Evolutionary conservation across 2,888 invertebrate species (phyloP).

Genomic region (Epirrhoe alternata): DNA sequence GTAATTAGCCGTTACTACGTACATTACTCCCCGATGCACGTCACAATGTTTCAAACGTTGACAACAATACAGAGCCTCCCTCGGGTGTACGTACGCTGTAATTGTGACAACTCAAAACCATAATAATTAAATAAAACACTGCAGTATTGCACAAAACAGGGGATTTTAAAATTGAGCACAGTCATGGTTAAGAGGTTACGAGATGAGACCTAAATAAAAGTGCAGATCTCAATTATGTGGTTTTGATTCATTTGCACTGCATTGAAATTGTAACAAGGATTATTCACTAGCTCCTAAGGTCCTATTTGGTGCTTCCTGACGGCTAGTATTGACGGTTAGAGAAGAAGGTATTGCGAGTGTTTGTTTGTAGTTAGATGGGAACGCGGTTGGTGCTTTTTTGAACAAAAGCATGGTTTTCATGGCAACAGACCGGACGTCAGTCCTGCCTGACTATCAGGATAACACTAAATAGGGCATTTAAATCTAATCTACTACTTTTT

Average conservation of each 20-base stretch:
- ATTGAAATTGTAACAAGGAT: background rate
- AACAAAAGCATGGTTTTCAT: too few relatives aligned
- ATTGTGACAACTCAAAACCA: slow-evolving; percentile 42
- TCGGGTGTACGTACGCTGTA: slow-evolving; percentile 37
- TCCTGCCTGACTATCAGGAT: too few relatives aligned
- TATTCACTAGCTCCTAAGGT: background rate
- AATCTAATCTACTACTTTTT: too few relatives aligned
- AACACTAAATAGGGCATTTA: too few relatives aligned
- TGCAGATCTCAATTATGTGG: background rate
- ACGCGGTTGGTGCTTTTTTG: too few relatives aligned
- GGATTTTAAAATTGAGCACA: slow-evolving; percentile 24
- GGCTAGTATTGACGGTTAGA: too few relatives aligned
- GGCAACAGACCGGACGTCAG: too few relatives aligned
- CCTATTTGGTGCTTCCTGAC: background rate
- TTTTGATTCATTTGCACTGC: slow-evolving; percentile 1
- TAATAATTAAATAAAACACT: slow-evolving; percentile 42
- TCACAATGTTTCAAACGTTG: slow-evolving; percentile 41
- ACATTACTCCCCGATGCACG: slow-evolving; percentile 34
- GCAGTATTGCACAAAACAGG: slow-evolving; percentile 34
- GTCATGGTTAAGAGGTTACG: slow-evolving; percentile 23
- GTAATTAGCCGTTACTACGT: slow-evolving; percentile 32
- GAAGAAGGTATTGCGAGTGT: too few relatives aligned
- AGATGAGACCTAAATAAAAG: slow-evolving; percentile 22
- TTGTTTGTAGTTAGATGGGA: too few relatives aligned
- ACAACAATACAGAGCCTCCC: slow-evolving; percentile 43